Base-by-base conservation (phyloP, 2,888 invertebrate genomes). In the Leucania comma region DNA sequence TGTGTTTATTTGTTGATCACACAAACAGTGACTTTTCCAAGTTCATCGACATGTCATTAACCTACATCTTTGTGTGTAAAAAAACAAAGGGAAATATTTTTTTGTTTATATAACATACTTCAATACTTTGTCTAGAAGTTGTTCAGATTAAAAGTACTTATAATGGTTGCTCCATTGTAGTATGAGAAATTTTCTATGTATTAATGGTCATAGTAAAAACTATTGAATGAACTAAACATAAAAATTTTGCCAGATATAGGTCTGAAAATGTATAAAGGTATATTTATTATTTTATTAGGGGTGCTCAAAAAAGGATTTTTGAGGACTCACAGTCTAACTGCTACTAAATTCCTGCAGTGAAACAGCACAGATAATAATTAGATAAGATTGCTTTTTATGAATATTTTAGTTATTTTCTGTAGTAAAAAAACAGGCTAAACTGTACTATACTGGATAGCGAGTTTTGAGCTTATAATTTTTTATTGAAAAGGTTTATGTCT, bases 21-120 rank as follows among this genome's bases (percentile, higher is more conserved):
- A 73, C 58, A 60, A 67, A 84, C 72, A 71, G 70, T 74, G 72
- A 32, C 75, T 70, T 50, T 57, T 32, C 56, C 53, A 82, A 87
- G 90, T 87, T 90, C 90, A 89, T 72, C 73, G 85, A 88, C 90
- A 90, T 89, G 90, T 89, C 88, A 78, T 87, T 90, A 88, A 89
- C 89, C 90, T 82, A 84, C 61, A 80, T 81, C 74, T 76, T 77
- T 67, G 70, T 68, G 63, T 4, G 26, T 51, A 59, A 73, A 80
- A 59, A 74, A 72, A 80, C 72, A 70, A 79, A 79, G 61, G 54
- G 59, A 57, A 3, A 26, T 42, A 17, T 32, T 53, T 67, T 32
- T 69, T 80, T 82, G 71, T 81, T 78, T 79, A 78, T 70, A 75
- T 72, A 76, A 80, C 57, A 77, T 56, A 65, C 63, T 58, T 48